These are phyloP conservation scores for Dufourea novaeangliae DNA, from an alignment of 1,140 invertebrate species.

Conservation along the genomic window DNA sequence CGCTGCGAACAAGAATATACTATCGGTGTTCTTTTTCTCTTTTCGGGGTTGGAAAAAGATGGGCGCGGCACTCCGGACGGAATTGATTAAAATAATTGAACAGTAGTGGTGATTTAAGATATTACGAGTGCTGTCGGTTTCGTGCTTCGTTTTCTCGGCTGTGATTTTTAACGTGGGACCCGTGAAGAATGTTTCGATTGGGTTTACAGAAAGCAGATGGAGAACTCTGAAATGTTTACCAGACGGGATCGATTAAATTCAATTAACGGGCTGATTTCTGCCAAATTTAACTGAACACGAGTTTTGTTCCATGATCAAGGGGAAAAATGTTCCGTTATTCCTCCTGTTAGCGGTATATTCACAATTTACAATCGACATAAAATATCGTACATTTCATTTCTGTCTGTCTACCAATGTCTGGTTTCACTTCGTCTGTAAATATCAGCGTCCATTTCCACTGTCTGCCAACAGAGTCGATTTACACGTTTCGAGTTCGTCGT, in stretches of 20 bases:
- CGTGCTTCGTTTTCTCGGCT: not conserved
- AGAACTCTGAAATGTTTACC: not conserved
- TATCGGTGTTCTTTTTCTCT: not conserved
- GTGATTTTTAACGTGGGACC: not conserved
- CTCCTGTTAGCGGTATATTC: too few relatives aligned
- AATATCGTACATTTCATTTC: too few relatives aligned
- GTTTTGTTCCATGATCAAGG: not conserved
- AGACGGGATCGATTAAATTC: not conserved
- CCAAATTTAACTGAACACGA: too few relatives aligned
- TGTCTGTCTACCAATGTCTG: too few relatives aligned
- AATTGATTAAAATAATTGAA: slow-evolving; percentile 33
- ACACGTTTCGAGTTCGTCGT: too few relatives aligned
- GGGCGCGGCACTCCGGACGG: not conserved
- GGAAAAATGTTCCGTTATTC: not conserved
- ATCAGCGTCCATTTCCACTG: too few relatives aligned
- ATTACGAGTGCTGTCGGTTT: not conserved
- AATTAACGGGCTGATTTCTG: not conserved
- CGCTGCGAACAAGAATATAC: slow-evolving; percentile 7
- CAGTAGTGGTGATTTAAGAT: not conserved
- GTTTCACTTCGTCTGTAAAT: too few relatives aligned
- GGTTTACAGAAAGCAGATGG: not conserved
- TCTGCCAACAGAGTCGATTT: too few relatives aligned
- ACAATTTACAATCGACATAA: too few relatives aligned
- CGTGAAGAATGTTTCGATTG: not conserved
- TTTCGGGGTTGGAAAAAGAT: not conserved